phyloP scores from a whole-genome alignment of 2,797 vertebrate species.

The Alexandromys oeconomus region DNA sequence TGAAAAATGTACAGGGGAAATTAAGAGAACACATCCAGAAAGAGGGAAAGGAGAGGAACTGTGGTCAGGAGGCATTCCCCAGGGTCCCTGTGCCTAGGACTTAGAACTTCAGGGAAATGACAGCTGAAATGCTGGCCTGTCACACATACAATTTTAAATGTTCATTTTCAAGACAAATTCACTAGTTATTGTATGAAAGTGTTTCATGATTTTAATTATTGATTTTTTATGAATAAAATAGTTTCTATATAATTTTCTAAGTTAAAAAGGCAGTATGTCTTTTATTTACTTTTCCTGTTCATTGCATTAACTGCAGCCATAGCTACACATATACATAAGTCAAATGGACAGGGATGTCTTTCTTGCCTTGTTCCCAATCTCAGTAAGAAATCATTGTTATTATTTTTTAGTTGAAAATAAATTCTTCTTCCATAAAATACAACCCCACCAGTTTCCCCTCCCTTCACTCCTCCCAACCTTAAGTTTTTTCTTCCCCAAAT shows the following conservation, averaged over 20 bases:
- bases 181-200: not conserved
- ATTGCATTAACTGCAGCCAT: not conserved
- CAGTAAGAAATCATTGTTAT: not conserved
- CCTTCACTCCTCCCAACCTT: fast-evolving
- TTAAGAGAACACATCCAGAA: no score
- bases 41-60: not conserved
- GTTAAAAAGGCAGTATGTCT: not conserved
- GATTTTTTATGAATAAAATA: not conserved
- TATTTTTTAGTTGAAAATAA: not conserved
- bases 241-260: not conserved
- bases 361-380: not conserved
- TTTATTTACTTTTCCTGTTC: not conserved
- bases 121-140: slow-evolving; percentile 76
- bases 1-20: not conserved
- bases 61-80: not conserved
- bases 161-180: not conserved
- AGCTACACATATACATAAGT: not conserved
- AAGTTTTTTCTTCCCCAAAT: not conserved
- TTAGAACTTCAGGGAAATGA: slow-evolving; percentile 95
- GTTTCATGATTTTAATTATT: not conserved
- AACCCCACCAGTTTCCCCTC: not conserved
- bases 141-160: not conserved
- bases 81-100: not conserved
- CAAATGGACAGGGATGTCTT: not conserved
- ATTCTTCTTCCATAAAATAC: not conserved